Conservation (phyloP, 2,888 invertebrate species). For the Heterodera filipjevi region DNA sequence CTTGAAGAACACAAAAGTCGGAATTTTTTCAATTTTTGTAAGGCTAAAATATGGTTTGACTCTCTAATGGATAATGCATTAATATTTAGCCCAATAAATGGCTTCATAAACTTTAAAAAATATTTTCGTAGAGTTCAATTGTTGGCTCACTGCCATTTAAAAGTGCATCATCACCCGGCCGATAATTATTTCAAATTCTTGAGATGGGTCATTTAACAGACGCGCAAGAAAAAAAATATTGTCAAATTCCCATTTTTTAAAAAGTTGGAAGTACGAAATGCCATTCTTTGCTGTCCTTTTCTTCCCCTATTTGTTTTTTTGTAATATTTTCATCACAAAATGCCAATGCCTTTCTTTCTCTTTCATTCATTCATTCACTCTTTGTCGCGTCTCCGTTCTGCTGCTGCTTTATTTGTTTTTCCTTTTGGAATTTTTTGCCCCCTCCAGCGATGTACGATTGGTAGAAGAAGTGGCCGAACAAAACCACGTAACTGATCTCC, state of each 20-base stretch:
- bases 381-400: neutral
- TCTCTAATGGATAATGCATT: too few species aligned
- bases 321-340: neutral
- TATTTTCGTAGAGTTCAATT: too few species aligned
- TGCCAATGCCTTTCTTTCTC: neutral
- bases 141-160: too few species aligned
- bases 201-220: too few species aligned
- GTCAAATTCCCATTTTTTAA: neutral
- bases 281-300: neutral
- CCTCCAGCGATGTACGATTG: conserved; percentile 51
- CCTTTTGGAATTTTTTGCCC: conserved; percentile 41
- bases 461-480: conserved; percentile 63
- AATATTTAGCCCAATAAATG: too few species aligned
- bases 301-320: neutral
- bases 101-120: too few species aligned
- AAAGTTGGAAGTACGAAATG: neutral
- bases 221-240: too few species aligned
- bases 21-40: too few species aligned
- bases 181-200: too few species aligned
- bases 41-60: too few species aligned
- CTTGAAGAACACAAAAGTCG: too few species aligned
- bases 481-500: conserved; percentile 58
- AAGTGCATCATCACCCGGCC: too few species aligned
- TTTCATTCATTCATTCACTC: conserved; percentile 10
- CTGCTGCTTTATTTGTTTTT: conserved; percentile 27